These are phyloP conservation scores for Drosophila equinoxialis DNA, from an alignment of 1,140 invertebrate genomes.

Conservation along the genomic window DNA sequence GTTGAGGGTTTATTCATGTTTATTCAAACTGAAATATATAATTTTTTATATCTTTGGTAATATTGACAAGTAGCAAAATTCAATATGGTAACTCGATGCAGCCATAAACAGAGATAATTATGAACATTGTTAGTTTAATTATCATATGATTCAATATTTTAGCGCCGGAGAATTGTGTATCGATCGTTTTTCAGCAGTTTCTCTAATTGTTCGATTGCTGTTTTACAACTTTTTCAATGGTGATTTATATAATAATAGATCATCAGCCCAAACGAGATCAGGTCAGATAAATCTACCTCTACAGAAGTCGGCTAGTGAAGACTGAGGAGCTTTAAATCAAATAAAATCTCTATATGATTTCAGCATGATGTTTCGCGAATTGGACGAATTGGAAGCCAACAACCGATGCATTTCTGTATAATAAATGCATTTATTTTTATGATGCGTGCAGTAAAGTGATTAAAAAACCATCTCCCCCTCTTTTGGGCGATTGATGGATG, in stretches of 20 bases:
- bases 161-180: too few species aligned
- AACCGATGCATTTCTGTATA: slow-evolving; percentile 35
- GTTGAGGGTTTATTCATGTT: too few species aligned
- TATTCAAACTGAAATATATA: too few species aligned
- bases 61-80: too few species aligned
- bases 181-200: background rate
- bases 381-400: slow-evolving; percentile 21
- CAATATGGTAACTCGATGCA: too few species aligned
- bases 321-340: background rate
- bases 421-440: slow-evolving; percentile 59
- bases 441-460: slow-evolving; percentile 67
- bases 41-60: too few species aligned
- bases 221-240: background rate
- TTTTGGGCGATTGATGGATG: slow-evolving; percentile 13
- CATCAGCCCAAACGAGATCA: background rate
- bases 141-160: too few species aligned
- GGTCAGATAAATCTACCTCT: background rate
- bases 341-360: background rate
- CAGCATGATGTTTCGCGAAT: background rate
- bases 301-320: background rate
- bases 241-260: background rate
- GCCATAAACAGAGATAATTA: too few species aligned
- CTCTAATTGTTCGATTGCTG: background rate
- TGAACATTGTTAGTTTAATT: too few species aligned
- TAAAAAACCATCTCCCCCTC: slow-evolving; percentile 35